Conservation (phyloP, 1,140 invertebrate genomes). For the Cyclargus thomasi region DNA sequence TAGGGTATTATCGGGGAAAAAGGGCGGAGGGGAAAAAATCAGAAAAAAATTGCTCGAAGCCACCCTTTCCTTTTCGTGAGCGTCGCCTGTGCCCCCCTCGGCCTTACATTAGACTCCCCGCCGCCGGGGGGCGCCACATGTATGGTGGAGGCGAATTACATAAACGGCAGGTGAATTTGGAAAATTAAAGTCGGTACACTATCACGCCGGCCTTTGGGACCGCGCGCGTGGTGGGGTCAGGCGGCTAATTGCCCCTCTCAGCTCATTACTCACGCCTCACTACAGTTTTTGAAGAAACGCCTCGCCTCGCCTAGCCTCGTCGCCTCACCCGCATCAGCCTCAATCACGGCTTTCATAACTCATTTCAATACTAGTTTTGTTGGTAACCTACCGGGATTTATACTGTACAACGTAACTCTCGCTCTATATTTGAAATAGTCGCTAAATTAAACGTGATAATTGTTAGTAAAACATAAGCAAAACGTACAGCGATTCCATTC, state of each 20-base stretch:
- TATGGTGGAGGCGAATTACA: slow-evolving; percentile 64
- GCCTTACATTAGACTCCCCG: slow-evolving; percentile 61
- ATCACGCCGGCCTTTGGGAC: slow-evolving; percentile 36
- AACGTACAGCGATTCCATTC: not conserved
- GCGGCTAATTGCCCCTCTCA: slow-evolving; percentile 22
- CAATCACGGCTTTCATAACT: not conserved
- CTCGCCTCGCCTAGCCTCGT: not conserved
- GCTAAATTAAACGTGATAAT: not conserved
- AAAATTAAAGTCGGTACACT: slow-evolving; percentile 66
- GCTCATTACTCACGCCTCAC: slow-evolving; percentile 12
- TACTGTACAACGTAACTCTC: not conserved
- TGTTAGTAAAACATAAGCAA: not conserved
- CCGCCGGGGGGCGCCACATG: slow-evolving; percentile 52
- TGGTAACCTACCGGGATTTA: not conserved
- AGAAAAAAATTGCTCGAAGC: slow-evolving; percentile 67
- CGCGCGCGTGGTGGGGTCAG: slow-evolving; percentile 30
- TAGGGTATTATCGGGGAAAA: slow-evolving; percentile 73
- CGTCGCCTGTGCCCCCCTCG: slow-evolving; percentile 53
- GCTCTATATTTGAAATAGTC: not conserved
- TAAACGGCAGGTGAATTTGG: slow-evolving; percentile 71
- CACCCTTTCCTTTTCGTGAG: slow-evolving; percentile 71
- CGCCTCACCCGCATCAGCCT: not conserved
- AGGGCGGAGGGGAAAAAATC: slow-evolving; percentile 65
- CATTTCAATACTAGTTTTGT: not conserved
- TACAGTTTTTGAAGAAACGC: slow-evolving; percentile 8